Evolutionary conservation across 1,140 invertebrate species (phyloP).

Genomic region (Brachionus angularis): DNA sequence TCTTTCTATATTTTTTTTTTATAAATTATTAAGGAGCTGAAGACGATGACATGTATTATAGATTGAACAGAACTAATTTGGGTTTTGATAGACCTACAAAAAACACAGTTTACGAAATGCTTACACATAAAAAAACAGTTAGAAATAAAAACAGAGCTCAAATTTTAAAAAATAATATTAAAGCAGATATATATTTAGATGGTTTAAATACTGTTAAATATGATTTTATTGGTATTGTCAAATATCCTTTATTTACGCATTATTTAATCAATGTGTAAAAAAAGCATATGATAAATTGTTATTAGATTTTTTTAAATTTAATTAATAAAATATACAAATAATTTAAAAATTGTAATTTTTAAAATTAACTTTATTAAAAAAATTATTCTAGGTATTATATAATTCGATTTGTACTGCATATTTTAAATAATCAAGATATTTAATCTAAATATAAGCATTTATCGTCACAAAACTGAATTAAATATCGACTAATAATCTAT

Average conservation of each 20-base stretch:
- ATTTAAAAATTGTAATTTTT: no score
- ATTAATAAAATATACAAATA: no score
- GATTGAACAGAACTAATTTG: background rate
- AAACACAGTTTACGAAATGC: background rate
- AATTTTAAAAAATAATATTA: conserved; percentile 58
- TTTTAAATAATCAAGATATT: no score
- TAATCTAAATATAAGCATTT: no score
- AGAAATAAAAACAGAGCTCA: conserved; percentile 44
- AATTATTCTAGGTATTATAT: no score
- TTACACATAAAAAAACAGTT: background rate
- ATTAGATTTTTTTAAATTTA: no score
- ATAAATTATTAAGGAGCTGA: background rate
- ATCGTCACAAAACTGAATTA: no score
- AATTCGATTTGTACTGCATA: no score
- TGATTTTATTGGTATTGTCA: conserved; percentile 50
- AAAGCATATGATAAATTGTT: no score
- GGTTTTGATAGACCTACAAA: conserved; percentile 8
- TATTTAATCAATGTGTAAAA: conserved; percentile 61
- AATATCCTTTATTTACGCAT: conserved; percentile 57
- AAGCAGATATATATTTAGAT: conserved; percentile 58
- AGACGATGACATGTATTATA: conserved; percentile 29
- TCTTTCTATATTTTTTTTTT: background rate
- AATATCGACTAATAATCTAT: no score
- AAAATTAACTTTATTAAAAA: no score
- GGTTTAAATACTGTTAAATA: conserved; percentile 61